Base-by-base conservation (phyloP, 2,797 vertebrate genomes). In the Limnodromus scolopaceus region DNA sequence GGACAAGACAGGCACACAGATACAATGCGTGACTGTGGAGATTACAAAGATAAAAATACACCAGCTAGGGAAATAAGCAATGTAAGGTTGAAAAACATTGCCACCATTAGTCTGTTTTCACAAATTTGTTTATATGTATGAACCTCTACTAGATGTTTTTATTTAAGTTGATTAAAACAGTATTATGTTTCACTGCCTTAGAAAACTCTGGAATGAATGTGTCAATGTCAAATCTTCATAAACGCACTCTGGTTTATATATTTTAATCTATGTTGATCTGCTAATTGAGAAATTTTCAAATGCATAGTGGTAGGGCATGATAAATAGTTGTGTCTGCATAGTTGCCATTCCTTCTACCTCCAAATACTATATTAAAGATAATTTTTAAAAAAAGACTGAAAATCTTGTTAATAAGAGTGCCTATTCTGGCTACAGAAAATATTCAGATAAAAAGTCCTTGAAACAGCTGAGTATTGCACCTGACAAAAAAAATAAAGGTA, bases 281-380 rank as follows among this genome's bases (percentile, higher is more conserved):
- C 9, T 68, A 72, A 12, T 13, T 58, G 34, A 49, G 27, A 71
- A 68, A 39, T 91, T 63, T 57, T 78, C 25, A 58, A 79, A 49
- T 15, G 11, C 0, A 0, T 32, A n/a, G 8, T 39, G 28, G 11
- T 25, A 71, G 11, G 4, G 13, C 13, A 27, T 80, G 48, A 80
- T 30, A 55, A 71, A 45, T 34, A 22, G 7, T 28, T 84, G 3
- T 19, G 17, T 34, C 36, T 77, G 14, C 39, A 68, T 54, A 49
- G 53, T 69, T 91, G 10, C 6, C 8, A 8, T 78, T 72, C 13
- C 13, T 57, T 61, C 34, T 58, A 24, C 13, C 16, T 64, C 25
- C 49, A 54, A 36, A 45, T 10, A 32, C 3, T 32, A 77, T 68
- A 38, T 76, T 81, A 65, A 57, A 68, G 34, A 53, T 22, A 0